Evolutionary conservation across 2,888 invertebrate genomes (phyloP).

Genomic region (Ichneumon xanthorius): DNA sequence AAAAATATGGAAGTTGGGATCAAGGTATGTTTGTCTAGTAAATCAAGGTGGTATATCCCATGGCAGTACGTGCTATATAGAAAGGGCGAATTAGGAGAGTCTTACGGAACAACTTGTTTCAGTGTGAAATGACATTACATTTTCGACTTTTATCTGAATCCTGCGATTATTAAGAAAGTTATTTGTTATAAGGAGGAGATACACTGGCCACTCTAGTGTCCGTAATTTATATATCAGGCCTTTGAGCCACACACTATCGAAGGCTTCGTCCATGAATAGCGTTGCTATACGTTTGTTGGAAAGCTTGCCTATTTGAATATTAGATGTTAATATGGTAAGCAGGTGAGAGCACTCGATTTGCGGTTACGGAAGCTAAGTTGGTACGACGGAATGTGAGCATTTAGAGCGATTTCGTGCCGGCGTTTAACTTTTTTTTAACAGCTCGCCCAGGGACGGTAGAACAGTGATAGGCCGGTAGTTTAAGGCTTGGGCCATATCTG

Average conservation of each 20-base stretch:
- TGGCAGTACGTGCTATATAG: not conserved
- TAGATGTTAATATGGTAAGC: slow-evolving; percentile 48
- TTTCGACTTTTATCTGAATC: not conserved
- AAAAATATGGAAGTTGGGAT: not conserved
- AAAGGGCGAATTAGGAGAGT: not conserved
- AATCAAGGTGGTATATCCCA: not conserved
- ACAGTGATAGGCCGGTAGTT: slow-evolving; percentile 30
- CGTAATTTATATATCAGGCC: slow-evolving; percentile 68
- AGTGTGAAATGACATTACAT: not conserved
- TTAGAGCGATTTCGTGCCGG: not conserved
- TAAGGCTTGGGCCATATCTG: slow-evolving; percentile 1
- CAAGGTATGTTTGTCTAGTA: not conserved
- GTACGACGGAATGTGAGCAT: not conserved
- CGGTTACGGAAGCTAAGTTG: slow-evolving; percentile 37
- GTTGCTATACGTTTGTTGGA: slow-evolving; percentile 52
- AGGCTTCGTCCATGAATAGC: slow-evolving; percentile 71
- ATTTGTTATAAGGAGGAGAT: slow-evolving; percentile 2
- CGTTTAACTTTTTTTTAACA: slow-evolving; percentile 40
- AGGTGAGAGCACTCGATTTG: slow-evolving; percentile 41
- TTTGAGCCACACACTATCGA: not conserved
- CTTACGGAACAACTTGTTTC: not conserved
- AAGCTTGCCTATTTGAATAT: slow-evolving; percentile 38
- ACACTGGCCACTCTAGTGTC: slow-evolving; percentile 32
- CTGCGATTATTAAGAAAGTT: not conserved
- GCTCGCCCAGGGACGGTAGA: slow-evolving; percentile 24